Evolutionary conservation across 2,888 invertebrate genomes (phyloP).

Genomic region (Pollenia angustigena): DNA sequence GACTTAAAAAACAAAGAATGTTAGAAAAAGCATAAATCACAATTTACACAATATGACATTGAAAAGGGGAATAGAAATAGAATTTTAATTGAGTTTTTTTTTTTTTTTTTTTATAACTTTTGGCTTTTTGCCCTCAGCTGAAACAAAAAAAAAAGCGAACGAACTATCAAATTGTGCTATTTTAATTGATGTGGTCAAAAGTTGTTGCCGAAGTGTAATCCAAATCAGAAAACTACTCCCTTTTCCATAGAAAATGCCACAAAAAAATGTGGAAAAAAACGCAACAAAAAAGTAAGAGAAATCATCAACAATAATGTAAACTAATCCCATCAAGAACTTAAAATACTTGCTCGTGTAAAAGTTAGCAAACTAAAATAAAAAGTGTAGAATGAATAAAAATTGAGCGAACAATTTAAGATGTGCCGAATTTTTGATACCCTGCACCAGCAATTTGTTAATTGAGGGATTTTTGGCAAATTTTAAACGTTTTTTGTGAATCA

Average conservation of each 20-base stretch:
- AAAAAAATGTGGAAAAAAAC: neutral
- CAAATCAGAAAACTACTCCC: slow-evolving; percentile 16
- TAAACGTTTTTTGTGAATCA: too few species aligned
- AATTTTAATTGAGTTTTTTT: slow-evolving; percentile 71
- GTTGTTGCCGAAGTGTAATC: slow-evolving; percentile 46
- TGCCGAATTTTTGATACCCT: too few species aligned
- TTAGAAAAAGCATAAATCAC: slow-evolving; percentile 17
- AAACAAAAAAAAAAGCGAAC: neutral
- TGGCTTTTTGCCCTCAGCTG: neutral
- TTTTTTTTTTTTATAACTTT: slow-evolving; percentile 27
- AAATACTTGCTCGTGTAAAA: slow-evolving; percentile 1
- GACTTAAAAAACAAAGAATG: neutral
- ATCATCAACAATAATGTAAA: slow-evolving; percentile 30
- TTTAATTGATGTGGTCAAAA: slow-evolving; percentile 68
- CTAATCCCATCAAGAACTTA: slow-evolving; percentile 45
- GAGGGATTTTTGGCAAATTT: too few species aligned
- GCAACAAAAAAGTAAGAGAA: neutral
- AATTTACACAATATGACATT: slow-evolving; percentile 32
- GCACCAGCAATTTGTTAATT: too few species aligned
- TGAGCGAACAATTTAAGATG: too few species aligned
- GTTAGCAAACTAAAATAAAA: slow-evolving; percentile 12
- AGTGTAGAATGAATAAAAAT: slow-evolving; percentile 3
- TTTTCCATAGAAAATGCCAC: neutral
- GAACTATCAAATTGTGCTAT: slow-evolving; percentile 41
- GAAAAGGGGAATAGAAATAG: slow-evolving; percentile 23